A percentile compares a stretch with the other conserved stretches of the same genome.
phyloP scores from a whole-genome alignment of 2,888 invertebrate genomes.

The Agrotis clavis region DNA sequence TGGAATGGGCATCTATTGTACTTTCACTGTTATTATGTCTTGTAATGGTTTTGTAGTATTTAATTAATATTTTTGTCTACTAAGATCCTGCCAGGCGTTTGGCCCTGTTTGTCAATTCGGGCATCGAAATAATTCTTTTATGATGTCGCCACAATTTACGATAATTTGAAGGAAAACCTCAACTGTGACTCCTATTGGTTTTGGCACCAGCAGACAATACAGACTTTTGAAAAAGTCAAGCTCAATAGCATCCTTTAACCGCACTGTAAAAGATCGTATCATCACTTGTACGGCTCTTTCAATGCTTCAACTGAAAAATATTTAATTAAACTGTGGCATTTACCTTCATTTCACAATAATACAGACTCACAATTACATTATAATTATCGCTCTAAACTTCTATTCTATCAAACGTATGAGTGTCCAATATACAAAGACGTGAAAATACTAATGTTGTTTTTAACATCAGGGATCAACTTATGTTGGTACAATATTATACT shows the following conservation, averaged over 20 bases:
- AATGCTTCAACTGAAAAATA: background rate
- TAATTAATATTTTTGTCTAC: too few relatives aligned
- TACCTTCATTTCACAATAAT: conserved; percentile 12
- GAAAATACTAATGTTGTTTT: background rate
- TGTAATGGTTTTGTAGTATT: too few relatives aligned
- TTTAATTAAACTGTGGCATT: conserved; percentile 41
- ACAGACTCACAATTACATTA: conserved; percentile 54
- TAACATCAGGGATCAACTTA: conserved; percentile 64
- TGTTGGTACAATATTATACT: conserved; percentile 82
- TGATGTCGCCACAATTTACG: too few relatives aligned
- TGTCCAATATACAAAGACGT: conserved; percentile 26
- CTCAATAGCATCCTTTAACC: background rate
- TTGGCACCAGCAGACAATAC: too few relatives aligned
- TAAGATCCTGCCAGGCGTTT: too few relatives aligned
- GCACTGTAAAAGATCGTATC: background rate
- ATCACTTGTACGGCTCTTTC: background rate
- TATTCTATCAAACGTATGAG: conserved; percentile 57
- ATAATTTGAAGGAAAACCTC: too few relatives aligned
- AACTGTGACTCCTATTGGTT: too few relatives aligned
- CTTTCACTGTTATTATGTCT: too few relatives aligned
- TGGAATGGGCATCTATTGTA: too few relatives aligned
- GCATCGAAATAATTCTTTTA: too few relatives aligned
- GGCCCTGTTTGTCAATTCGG: too few relatives aligned
- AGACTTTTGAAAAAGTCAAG: background rate
- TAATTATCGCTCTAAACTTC: conserved; percentile 45